Conservation (phyloP, 2,797 vertebrate species). For the Acanthurus tractus region DNA sequence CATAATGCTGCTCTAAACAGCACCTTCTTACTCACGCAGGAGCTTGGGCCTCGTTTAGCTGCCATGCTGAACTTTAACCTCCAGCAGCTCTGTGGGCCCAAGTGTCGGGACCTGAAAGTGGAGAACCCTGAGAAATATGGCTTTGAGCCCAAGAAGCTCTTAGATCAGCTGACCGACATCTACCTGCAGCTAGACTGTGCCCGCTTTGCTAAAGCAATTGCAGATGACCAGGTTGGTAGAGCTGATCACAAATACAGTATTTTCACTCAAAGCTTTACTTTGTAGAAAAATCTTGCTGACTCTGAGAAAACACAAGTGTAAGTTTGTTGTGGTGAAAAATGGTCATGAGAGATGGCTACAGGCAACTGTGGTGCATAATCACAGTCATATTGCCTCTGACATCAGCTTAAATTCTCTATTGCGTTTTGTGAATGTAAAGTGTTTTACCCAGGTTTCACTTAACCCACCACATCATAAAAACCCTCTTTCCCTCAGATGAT, state of each 20-base stretch:
- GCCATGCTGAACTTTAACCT: slow-evolving; percentile 99
- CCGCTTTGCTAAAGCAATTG: slow-evolving; percentile 97
- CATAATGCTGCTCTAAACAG: neutral
- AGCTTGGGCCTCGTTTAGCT: slow-evolving; percentile 95
- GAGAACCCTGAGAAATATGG: slow-evolving; percentile 99
- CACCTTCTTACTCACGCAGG: slow-evolving; percentile 77
- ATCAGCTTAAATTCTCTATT: slow-evolving; percentile 21
- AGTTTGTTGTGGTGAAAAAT: neutral
- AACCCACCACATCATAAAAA: neutral
- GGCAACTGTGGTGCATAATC: slow-evolving; percentile 8
- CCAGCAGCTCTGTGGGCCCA: slow-evolving; percentile 97
- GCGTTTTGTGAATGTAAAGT: slow-evolving; percentile 10
- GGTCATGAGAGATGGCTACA: slow-evolving; percentile 19
- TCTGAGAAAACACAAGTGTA: slow-evolving; percentile 1
- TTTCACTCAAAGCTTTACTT: neutral
- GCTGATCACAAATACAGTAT: neutral
- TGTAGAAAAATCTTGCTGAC: neutral
- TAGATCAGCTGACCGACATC: slow-evolving; percentile 99
- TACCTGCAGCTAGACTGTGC: slow-evolving; percentile 97
- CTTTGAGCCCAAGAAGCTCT: slow-evolving; percentile 98
- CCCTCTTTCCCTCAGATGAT: neutral
- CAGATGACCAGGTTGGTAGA: slow-evolving; percentile 94
- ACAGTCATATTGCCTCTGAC: neutral
- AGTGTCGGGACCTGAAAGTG: slow-evolving; percentile 98
- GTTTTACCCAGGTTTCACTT: slow-evolving; percentile 1